Percentiles rank a stretch among this genome's conserved stretches.
Evolutionary conservation across 2,113 vertebrate species (phyloP).

Genomic region (Trichomycterus rosablanca): DNA sequence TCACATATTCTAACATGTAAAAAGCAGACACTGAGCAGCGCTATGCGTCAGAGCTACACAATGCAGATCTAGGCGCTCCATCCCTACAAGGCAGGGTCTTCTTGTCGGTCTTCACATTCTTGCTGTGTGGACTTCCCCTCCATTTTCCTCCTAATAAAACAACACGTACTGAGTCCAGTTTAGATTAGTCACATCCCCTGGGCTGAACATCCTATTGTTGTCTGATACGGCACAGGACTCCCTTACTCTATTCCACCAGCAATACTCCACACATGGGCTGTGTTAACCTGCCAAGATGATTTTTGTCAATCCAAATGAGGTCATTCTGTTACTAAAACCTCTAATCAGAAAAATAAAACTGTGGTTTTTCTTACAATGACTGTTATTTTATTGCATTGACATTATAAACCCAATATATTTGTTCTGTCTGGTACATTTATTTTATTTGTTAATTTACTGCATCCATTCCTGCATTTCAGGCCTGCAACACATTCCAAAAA

Average conservation of each 20-base stretch:
- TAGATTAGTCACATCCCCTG: constrained; percentile 56
- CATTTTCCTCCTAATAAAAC: constrained; percentile 67
- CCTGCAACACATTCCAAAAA: no score
- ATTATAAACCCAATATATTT: no score
- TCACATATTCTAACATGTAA: background rate
- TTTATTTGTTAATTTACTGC: no score
- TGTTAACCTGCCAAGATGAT: no score
- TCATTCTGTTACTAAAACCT: no score
- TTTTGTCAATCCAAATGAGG: no score
- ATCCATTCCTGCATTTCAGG: no score
- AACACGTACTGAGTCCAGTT: constrained; percentile 50
- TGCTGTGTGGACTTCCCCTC: constrained; percentile 60
- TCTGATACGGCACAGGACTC: background rate
- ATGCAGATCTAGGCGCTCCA: no score
- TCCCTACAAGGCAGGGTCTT: constrained; percentile 34
- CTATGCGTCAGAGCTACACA: background rate
- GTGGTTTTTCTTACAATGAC: no score
- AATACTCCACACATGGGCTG: background rate
- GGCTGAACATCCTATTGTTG: constrained; percentile 50
- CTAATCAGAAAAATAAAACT: no score
- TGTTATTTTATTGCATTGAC: no score
- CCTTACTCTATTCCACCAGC: constrained; percentile 4
- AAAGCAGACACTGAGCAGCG: background rate
- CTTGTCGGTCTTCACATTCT: constrained; percentile 58
- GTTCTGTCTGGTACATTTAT: no score